Conservation (phyloP, 2,888 invertebrate genomes). For the Zeuzera pyrina region DNA sequence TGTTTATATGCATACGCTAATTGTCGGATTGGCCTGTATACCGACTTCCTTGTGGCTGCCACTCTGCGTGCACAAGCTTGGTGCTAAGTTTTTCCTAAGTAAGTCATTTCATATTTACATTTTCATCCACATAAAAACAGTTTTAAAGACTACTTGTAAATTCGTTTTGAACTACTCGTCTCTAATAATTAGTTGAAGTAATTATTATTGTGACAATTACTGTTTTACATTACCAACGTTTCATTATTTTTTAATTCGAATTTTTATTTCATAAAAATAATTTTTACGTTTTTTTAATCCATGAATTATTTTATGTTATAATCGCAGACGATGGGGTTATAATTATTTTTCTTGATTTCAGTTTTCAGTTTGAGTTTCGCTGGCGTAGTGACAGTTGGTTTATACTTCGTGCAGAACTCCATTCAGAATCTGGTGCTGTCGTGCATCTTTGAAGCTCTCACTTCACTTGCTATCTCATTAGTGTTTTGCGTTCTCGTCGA, state of each 20-base stretch:
- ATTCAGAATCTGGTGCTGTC: slow-evolving; percentile 81
- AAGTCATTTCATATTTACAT: slow-evolving; percentile 32
- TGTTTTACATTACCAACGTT: no score
- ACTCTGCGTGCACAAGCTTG: slow-evolving; percentile 83
- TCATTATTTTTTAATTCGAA: no score
- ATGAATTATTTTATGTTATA: no score
- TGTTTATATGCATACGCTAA: slow-evolving; percentile 84
- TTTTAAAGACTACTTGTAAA: no score
- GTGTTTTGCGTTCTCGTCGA: slow-evolving; percentile 88
- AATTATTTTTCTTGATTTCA: no score
- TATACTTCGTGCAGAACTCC: slow-evolving; percentile 82
- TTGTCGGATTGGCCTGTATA: slow-evolving; percentile 85
- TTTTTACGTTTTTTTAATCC: no score
- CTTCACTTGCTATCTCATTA: slow-evolving; percentile 84
- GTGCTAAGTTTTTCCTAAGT: slow-evolving; percentile 88
- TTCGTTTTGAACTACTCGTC: no score
- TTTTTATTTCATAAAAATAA: no score
- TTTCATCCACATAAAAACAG: slow-evolving; percentile 6
- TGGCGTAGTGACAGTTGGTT: slow-evolving; percentile 80
- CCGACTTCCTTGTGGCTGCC: slow-evolving; percentile 86
- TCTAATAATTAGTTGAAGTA: no score
- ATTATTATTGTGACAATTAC: no score
- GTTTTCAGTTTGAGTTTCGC: slow-evolving; percentile 84
- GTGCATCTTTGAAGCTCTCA: slow-evolving; percentile 85
- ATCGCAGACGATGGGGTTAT: no score